Evolutionary conservation across 2,888 invertebrate genomes (phyloP).

Genomic region (Ptychoptera albimana): DNA sequence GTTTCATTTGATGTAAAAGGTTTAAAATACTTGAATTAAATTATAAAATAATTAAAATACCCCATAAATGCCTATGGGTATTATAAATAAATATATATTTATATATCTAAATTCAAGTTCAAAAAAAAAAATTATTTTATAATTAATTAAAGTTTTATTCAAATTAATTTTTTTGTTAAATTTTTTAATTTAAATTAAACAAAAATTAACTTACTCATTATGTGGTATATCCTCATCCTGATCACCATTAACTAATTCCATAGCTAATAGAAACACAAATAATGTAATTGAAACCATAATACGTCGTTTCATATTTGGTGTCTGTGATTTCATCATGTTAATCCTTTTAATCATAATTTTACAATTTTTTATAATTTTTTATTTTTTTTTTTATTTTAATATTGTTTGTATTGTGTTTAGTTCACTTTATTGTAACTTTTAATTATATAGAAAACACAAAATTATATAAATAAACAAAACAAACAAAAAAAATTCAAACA

Average conservation of each 20-base stretch:
- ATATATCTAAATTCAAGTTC: no score
- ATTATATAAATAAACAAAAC: background rate
- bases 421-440: background rate
- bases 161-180: no score
- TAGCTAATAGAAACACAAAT: conserved; percentile 21
- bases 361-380: background rate
- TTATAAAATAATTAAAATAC: no score
- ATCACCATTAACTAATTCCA: conserved; percentile 32
- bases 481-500: background rate
- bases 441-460: background rate
- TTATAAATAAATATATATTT: no score
- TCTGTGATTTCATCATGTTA: background rate
- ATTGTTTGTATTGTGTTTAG: background rate
- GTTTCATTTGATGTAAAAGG: no score
- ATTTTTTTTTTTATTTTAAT: background rate
- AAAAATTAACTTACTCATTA: conserved; percentile 56
- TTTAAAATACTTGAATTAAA: no score
- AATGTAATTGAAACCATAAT: conserved; percentile 6
- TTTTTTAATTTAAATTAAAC: no score
- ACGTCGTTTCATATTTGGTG: background rate
- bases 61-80: no score
- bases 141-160: no score
- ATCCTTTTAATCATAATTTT: background rate
- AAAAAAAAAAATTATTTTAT: no score
- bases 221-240: conserved; percentile 83